These are phyloP conservation scores for Dusona sp. DNA, from an alignment of 2,888 invertebrate genomes.

Conservation along the genomic window DNA sequence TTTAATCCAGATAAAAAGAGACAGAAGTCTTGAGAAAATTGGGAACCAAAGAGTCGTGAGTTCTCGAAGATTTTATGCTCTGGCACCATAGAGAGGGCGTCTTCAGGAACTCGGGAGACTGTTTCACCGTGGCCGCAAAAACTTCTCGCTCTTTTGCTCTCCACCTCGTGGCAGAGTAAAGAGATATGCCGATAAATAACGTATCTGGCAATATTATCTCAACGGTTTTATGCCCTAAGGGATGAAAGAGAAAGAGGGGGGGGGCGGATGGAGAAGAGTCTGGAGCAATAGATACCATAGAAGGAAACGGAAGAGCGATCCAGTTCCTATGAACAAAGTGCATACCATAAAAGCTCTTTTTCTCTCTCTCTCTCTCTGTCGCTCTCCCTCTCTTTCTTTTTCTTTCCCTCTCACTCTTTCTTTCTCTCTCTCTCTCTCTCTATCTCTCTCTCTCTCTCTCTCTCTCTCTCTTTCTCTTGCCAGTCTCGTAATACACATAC, in stretches of 20 bases:
- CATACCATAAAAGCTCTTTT: conserved; percentile 33
- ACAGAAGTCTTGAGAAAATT: background rate
- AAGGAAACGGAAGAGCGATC: conserved; percentile 59
- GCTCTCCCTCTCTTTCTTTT: background rate
- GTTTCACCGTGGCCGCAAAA: conserved; percentile 43
- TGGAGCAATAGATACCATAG: conserved; percentile 36
- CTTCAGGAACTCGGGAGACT: conserved; percentile 28
- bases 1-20: background rate
- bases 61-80: conserved; percentile 2
- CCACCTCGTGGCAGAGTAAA: conserved; percentile 68
- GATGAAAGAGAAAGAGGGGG: conserved; percentile 27
- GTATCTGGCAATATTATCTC: conserved; percentile 81
- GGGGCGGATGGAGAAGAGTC: conserved; percentile 15
- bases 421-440: conserved; percentile 3
- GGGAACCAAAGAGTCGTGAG: background rate
- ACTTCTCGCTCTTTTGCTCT: conserved; percentile 59
- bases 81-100: background rate
- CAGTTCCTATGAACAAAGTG: conserved; percentile 61
- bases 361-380: conserved; percentile 27
- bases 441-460: conserved; percentile 4
- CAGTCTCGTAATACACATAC: conserved; percentile 38
- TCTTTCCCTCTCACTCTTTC: background rate
- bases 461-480: background rate
- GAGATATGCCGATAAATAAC: conserved; percentile 80
- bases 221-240: conserved; percentile 76